Percentiles rank a stretch among this genome's conserved stretches.
phyloP scores from a whole-genome alignment of 2,113 vertebrate species.

The Dicrurus megarhynchus region DNA sequence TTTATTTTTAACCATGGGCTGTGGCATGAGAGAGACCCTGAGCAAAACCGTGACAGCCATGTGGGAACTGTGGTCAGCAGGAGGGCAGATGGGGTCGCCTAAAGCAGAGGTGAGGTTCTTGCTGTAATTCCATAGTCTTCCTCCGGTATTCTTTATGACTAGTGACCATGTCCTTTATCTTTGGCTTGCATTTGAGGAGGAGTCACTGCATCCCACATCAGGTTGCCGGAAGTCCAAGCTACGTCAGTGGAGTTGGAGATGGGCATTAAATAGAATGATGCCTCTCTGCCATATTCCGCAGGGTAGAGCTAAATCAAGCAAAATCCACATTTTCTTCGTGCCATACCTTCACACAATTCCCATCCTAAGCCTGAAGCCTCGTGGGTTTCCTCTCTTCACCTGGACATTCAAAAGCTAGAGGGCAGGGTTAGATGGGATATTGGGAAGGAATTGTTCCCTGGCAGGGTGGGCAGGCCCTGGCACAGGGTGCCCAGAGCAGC shows the following conservation, averaged over 20 bases:
- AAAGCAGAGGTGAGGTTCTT: not conserved
- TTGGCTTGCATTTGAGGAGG: not conserved
- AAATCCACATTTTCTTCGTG: not conserved
- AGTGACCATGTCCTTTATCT: not conserved
- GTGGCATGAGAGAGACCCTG: not conserved
- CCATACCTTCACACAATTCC: not conserved
- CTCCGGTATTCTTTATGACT: fast-evolving
- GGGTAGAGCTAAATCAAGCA: fast-evolving
- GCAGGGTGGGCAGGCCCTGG: fast-evolving
- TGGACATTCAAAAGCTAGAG: not conserved
- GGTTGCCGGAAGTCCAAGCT: not conserved
- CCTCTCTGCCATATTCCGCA: not conserved
- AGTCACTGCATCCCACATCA: not conserved
- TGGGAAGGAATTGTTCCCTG: not conserved
- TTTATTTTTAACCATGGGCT: not conserved
- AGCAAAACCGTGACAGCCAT: not conserved
- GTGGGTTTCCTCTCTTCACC: not conserved
- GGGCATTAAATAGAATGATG: not conserved
- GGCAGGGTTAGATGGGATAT: no score
- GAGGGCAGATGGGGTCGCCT: not conserved
- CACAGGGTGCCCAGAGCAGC: not conserved
- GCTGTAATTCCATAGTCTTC: not conserved
- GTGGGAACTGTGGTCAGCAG: fast-evolving
- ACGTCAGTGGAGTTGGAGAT: not conserved
- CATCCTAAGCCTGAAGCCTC: not conserved